phyloP scores from a whole-genome alignment of 1,140 invertebrate genomes.

The Lordiphosa clarofinis region DNA sequence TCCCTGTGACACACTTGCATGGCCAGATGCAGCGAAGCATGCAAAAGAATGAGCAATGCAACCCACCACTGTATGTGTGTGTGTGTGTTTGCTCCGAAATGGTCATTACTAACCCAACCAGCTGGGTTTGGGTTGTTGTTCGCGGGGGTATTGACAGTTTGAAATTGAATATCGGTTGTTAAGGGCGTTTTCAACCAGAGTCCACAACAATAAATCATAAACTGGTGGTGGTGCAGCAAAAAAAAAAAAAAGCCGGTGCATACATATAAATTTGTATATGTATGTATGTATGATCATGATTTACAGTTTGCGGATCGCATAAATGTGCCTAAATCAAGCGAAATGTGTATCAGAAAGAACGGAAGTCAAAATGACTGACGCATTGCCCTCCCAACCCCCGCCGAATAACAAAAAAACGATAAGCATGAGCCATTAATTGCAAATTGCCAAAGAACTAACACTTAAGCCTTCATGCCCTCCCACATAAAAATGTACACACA shows the following conservation, averaged over 20 bases:
- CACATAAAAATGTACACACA: slow-evolving; percentile 2
- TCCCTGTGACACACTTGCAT: no score
- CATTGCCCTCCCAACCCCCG: neutral
- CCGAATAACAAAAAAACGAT: slow-evolving; percentile 3
- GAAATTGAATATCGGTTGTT: slow-evolving; percentile 62
- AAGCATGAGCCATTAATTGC: slow-evolving; percentile 30
- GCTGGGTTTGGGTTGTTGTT: slow-evolving; percentile 26
- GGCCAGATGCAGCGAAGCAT: no score
- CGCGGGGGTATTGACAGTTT: slow-evolving; percentile 19
- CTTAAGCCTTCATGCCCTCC: neutral
- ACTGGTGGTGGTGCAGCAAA: slow-evolving; percentile 28
- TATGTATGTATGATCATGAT: neutral
- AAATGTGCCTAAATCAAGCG: neutral
- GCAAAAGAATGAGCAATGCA: slow-evolving; percentile 1
- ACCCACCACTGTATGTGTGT: slow-evolving; percentile 33
- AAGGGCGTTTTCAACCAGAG: slow-evolving; percentile 56
- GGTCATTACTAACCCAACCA: slow-evolving; percentile 6
- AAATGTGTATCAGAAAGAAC: slow-evolving; percentile 16
- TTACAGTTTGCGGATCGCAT: slow-evolving; percentile 2
- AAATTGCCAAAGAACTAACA: slow-evolving; percentile 32
- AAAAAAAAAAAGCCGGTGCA: slow-evolving; percentile 11
- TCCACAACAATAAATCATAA: slow-evolving; percentile 38
- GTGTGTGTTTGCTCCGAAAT: no score
- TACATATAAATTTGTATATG: neutral
- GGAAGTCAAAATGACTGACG: slow-evolving; percentile 25